Evolutionary conservation across 2,797 vertebrate species (phyloP).

Genomic region (Neostethus bicornis): DNA sequence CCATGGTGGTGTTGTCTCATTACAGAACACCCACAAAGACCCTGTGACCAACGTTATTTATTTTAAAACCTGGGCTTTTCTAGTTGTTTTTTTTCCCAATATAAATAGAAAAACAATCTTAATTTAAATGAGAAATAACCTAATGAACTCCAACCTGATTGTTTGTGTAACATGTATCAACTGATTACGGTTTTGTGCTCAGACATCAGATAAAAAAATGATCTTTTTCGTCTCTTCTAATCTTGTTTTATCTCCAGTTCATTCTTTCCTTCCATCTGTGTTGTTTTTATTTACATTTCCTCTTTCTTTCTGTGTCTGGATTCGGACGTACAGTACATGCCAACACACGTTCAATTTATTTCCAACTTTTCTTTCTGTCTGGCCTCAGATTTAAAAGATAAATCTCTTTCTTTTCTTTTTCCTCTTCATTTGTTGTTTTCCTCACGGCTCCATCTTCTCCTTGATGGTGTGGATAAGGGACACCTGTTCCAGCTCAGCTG

Average conservation of each 20-base stretch:
- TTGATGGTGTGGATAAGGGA: conserved; percentile 62
- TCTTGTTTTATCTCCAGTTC: conserved; percentile 46
- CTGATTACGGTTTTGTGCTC: conserved; percentile 46
- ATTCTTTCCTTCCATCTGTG: conserved; percentile 32
- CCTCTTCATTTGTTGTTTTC: conserved; percentile 43
- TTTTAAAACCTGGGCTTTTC: background rate
- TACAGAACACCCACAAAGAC: background rate
- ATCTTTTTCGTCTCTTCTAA: conserved; percentile 37
- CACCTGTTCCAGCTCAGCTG: conserved; percentile 63
- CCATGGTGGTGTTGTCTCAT: background rate
- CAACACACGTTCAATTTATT: conserved; percentile 41
- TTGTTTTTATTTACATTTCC: conserved; percentile 4
- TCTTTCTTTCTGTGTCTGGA: conserved; percentile 15
- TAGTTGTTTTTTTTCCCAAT: background rate
- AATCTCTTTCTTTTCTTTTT: conserved; percentile 55
- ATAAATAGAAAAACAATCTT: background rate
- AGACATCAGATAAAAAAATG: conserved; percentile 29
- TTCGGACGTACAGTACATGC: conserved; percentile 50
- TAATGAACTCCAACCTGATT: conserved; percentile 1
- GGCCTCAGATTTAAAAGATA: conserved; percentile 15
- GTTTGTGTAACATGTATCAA: conserved; percentile 27
- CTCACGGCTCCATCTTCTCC: conserved; percentile 20
- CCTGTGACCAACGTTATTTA: background rate
- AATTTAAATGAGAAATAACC: background rate
- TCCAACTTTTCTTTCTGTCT: conserved; percentile 3